These are phyloP conservation scores for Caenorhabditis wallacei DNA, from an alignment of 2,888 invertebrate genomes.

Conservation along the genomic window DNA sequence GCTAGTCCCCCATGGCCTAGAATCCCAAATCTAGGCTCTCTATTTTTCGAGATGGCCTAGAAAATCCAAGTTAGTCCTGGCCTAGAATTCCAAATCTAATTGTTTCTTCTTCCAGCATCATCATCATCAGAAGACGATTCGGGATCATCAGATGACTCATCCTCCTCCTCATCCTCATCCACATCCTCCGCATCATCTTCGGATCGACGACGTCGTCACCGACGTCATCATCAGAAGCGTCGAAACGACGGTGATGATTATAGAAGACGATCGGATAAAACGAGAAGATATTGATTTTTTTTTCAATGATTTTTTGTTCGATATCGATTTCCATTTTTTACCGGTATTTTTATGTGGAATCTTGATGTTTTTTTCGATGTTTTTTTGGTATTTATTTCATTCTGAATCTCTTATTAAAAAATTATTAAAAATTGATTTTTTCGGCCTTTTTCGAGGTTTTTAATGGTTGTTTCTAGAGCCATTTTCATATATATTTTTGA, in stretches of 20 bases:
- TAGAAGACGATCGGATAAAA: background rate
- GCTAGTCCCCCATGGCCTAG: too few species aligned
- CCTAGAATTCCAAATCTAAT: background rate
- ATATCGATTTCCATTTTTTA: background rate
- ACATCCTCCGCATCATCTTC: background rate
- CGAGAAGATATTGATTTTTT: background rate
- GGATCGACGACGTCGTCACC: slow-evolving; percentile 12
- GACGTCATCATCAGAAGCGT: slow-evolving; percentile 23
- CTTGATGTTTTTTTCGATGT: background rate
- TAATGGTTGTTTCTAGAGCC: too few species aligned
- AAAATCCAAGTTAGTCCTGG: background rate
- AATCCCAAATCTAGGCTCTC: too few species aligned
- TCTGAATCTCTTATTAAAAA: too few species aligned
- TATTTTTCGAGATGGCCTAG: too few species aligned
- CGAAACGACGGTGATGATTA: background rate
- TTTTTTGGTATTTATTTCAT: background rate
- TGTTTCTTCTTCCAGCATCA: slow-evolving; percentile 27
- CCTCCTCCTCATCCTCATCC: slow-evolving; percentile 10
- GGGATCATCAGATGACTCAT: slow-evolving; percentile 8
- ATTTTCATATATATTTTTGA: too few species aligned
- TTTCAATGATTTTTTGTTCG: background rate
- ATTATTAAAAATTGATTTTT: too few species aligned
- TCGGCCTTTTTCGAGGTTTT: too few species aligned
- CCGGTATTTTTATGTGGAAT: background rate
- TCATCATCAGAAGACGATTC: too few species aligned